These are phyloP conservation scores for Crypturellus tataupa DNA, from an alignment of 2,797 vertebrate genomes.

Conservation along the genomic window DNA sequence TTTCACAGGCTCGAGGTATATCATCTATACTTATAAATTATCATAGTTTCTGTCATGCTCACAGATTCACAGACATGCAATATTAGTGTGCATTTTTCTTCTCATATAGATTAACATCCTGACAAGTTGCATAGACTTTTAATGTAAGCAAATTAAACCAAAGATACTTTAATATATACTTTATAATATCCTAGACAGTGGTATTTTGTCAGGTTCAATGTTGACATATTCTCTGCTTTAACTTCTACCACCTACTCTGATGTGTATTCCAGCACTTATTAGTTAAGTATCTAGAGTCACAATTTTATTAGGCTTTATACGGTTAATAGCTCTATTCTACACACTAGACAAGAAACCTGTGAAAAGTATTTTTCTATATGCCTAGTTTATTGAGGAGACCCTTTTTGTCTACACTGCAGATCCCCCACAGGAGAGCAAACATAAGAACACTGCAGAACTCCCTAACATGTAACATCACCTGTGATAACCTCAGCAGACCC, in stretches of 20 bases:
- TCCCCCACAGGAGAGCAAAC: background rate
- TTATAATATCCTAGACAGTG: background rate
- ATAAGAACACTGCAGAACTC: background rate
- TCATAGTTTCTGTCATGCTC: background rate
- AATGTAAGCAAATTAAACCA: constrained; percentile 31
- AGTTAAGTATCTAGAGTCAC: background rate
- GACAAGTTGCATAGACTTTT: constrained; percentile 33
- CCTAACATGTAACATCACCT: background rate
- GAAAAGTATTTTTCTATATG: background rate
- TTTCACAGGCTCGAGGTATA: background rate
- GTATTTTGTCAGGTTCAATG: background rate
- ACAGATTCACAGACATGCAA: background rate
- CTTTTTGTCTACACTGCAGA: background rate
- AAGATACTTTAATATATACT: background rate
- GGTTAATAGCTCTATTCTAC: background rate
- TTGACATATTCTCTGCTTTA: background rate
- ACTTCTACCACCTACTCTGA: background rate
- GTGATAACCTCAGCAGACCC: too few relatives aligned
- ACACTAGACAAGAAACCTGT: background rate
- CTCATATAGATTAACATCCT: background rate
- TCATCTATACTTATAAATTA: constrained; percentile 6
- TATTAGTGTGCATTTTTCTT: background rate
- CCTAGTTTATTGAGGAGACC: background rate
- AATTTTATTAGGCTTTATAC: background rate
- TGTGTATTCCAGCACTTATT: background rate